Base-by-base conservation (phyloP, 2,888 invertebrate genomes). In the Cremastinae sp. region DNA sequence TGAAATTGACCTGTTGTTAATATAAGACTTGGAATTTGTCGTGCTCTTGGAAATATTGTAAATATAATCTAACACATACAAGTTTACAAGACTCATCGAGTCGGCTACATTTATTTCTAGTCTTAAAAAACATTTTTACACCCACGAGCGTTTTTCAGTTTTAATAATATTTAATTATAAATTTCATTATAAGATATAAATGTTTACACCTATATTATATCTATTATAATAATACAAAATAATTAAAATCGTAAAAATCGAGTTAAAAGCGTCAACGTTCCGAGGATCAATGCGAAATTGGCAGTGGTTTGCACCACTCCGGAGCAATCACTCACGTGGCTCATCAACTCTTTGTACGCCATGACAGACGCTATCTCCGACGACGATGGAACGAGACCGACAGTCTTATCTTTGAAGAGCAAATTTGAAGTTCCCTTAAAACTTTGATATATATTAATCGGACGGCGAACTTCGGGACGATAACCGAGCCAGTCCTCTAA, bases 391-490 rank as follows among this genome's bases (percentile, higher is more conserved):
- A 91, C 90, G 0, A 94, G 85, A 0, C 92, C 93, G 0, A 92
- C 90, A 0, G 93, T 92, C 0, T 93, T 92, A 79, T 93, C 92
- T 88, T 93, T 93, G 90, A 94, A 94, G 0, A 94, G 86, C 4
- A 94, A 87, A 84, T 94, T 90, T 28, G 81, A 86, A 5, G 84
- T 85, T 0, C 91, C 90, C 74, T 92, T 91, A 86, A 93, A 94
- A 0, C 91, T 88, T 0, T 93, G 92, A 85, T 92, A 94, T 45
- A 94, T 82, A 91, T 91, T 83, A 90, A 90, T 62, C 90, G 89
- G 69, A 88, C 91, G 66, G 78, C 85, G 16, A 82, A 81, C 0
- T 88, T 90, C 0, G 86, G 88, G 59, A 65, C 87, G 85, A 89
- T 92, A 91, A 0, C 93, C 93, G 84, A 93, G 91, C 87, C 90